These are phyloP conservation scores for Liparis tanakae DNA, from an alignment of 2,797 vertebrate species.

Conservation along the genomic window DNA sequence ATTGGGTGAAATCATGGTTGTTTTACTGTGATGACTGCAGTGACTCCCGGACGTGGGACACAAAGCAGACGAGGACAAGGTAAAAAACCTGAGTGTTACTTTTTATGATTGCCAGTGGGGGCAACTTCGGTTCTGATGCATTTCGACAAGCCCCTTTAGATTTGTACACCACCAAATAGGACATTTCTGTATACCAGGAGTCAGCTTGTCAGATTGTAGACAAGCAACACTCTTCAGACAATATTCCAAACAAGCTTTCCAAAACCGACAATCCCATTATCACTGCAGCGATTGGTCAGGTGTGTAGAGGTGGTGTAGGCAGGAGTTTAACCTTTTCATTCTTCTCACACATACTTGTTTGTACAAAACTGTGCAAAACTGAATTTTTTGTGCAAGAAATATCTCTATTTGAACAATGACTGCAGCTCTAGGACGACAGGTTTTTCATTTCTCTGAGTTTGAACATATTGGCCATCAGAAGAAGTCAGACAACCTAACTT, in stretches of 20 bases:
- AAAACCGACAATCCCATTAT: background rate
- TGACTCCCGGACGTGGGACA: constrained; percentile 52
- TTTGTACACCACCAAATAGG: background rate
- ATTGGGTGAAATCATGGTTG: constrained; percentile 74
- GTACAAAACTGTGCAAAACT: background rate
- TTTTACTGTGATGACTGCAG: constrained; percentile 68
- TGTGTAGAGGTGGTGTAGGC: background rate
- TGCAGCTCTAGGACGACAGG: background rate
- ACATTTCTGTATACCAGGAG: background rate
- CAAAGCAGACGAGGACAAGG: constrained; percentile 35
- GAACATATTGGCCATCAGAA: background rate
- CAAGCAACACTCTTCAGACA: background rate
- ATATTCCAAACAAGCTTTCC: background rate
- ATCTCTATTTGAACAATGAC: background rate
- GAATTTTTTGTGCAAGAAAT: background rate
- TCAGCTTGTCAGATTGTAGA: background rate
- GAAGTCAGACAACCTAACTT: background rate
- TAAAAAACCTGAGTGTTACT: constrained; percentile 28
- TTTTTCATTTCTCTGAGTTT: background rate
- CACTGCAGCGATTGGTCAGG: background rate
- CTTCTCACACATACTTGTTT: background rate
- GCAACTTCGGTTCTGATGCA: constrained; percentile 29
- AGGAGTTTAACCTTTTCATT: background rate
- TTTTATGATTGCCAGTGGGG: constrained; percentile 49
- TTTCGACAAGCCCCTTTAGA: constrained; percentile 12